Evolutionary conservation across 2,797 vertebrate genomes (phyloP), one percentile per base, ranked within the genome.

Genomic region (Brotula barbata): DNA sequence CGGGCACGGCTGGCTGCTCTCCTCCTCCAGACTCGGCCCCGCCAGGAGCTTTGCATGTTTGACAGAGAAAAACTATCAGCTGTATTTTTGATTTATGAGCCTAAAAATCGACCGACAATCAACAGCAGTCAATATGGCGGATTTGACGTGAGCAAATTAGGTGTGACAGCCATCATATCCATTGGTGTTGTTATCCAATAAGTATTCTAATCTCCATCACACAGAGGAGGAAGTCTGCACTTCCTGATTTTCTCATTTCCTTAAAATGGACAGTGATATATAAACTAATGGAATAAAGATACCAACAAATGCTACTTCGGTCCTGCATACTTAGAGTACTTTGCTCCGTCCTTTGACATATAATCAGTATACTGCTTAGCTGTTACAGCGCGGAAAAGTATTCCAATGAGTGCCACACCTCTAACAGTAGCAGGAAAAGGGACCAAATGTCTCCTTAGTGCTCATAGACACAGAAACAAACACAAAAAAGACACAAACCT

Each of bases 401-500:
- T 49, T 39, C n/a, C 37, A 7, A 40, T 16, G 58, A 17, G 44
- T 23, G 51, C 56, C 62, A 63, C 65, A 52, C 67, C 66, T 58
- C 31, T 6, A 3, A 46, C 16, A 73, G 6, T 6, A 45, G 6
- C 6, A 42, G 6, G 4, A 5, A 22, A 42, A 17, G 31, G 1
- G 34, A 37, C 1, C 20, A 17, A 3, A 7, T 9, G 1, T 36
- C 7, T 40, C 33, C 19, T 51, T 19, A 34, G 12, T 36, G 50
- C 41, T 40, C 57, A 61, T 10, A 42, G 0, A 8, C 5, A 4
- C 0, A 43, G 2, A 42, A 2, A 12, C 1, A 41, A 17, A 36
- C 55, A 31, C 2, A 17, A 48, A 37, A 44, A 19, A 66, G 13
- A 43, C 0, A 64, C 83, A 64, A 73, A 89, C 88, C 86, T 88